Evolutionary conservation across 64 coral and sea anemone genomes (phyloP), one percentile per base, ranked within the genome.

Genomic region (Montipora capricornis): DNA sequence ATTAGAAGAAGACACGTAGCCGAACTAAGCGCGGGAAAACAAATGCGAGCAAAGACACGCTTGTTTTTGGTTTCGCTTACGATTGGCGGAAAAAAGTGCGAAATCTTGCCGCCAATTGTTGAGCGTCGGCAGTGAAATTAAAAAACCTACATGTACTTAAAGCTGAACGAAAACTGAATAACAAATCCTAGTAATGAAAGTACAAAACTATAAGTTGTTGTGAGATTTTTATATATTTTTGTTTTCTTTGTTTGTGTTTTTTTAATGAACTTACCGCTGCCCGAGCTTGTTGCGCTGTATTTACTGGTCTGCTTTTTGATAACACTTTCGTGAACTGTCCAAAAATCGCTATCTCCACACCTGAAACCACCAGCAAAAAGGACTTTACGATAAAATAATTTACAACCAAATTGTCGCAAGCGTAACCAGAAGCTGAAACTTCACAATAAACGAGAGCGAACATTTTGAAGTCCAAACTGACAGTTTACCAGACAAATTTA

Each of bases 231-330:
- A 2, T 37, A 37, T 37, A 2, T 37, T 37, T 57, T 57, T 8
- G 6, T 8, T 57, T 8, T 57, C 11, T 8, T 57, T 57, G 4
- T 57, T 57, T 22, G 8, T 26, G 74, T 46, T 47, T 7, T 58
- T 3, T 14, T 22, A 11, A 57, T 22, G 10, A 49, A 93, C 91
- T 87, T 44, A 93, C 92, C 73, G 19, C 67, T 81, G 4, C 48
- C 79, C 53, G 92, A 93, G 29, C 87, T 87, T 14, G 92, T 61
- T 83, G 60, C 83, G 59, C 71, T 90, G 87, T 92, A 92, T 83
- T 91, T 97, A 88, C 89, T 97, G 89, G 55, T 93, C 20, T 95
- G 93, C 52, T 97, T 97, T 71, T 92, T 97, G 10, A 94, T 82
- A 37, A 95, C 89, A 60, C 83, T 78, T 44, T 97, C 96, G 61